Evolutionary conservation across 2,888 invertebrate genomes (phyloP).

Genomic region (Eilema sororculum): DNA sequence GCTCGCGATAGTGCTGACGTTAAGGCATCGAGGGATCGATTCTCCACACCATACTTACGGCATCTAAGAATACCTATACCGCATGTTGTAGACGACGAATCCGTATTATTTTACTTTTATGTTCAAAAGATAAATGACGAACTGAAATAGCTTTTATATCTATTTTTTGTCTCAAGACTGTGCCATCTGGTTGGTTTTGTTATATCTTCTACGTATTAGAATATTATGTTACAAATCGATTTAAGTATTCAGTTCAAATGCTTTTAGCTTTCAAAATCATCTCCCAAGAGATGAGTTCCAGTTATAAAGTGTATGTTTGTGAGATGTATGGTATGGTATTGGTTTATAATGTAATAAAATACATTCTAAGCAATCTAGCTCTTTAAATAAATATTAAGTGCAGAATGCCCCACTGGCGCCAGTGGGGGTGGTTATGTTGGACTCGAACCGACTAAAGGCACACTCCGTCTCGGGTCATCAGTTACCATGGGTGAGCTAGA

Average conservation of each 20-base stretch:
- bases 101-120: slow-evolving; percentile 29
- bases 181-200: slow-evolving; percentile 29
- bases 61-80: slow-evolving; percentile 31
- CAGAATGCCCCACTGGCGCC: too few relatives aligned
- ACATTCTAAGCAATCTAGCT: neutral
- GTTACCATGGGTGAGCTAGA: too few relatives aligned
- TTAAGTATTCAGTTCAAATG: slow-evolving; percentile 38
- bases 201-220: slow-evolving; percentile 31
- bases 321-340: neutral
- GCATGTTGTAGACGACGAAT: slow-evolving; percentile 23
- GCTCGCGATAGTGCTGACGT: slow-evolving; percentile 49
- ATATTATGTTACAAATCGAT: slow-evolving; percentile 42
- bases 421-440: too few relatives aligned
- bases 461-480: too few relatives aligned
- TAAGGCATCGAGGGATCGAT: slow-evolving; percentile 50
- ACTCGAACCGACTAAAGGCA: too few relatives aligned
- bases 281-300: neutral
- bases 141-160: slow-evolving; percentile 34
- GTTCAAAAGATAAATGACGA: slow-evolving; percentile 21
- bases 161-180: slow-evolving; percentile 27
- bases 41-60: slow-evolving; percentile 44
- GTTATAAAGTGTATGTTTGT: neutral
- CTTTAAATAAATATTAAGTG: too few relatives aligned
- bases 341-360: neutral
- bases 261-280: slow-evolving; percentile 41